Evolutionary conservation across 2,797 vertebrate genomes (phyloP).

Genomic region (Channa striata): DNA sequence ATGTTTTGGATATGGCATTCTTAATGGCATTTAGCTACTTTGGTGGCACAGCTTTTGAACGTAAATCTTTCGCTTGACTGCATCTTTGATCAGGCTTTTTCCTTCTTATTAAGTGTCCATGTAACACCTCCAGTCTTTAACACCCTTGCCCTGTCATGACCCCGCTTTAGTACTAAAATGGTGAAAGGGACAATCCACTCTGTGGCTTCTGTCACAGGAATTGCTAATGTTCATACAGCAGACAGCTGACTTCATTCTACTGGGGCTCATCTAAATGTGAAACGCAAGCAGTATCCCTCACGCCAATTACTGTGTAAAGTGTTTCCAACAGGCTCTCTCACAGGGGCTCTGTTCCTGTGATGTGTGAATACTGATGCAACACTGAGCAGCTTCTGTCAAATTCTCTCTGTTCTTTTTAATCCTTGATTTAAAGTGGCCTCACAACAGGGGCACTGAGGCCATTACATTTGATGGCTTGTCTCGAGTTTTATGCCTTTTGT

Average conservation of each 20-base stretch:
- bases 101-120: constrained; percentile 12
- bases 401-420: constrained; percentile 65
- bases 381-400: constrained; percentile 65
- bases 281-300: constrained; percentile 59
- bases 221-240: constrained; percentile 38
- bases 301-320: constrained; percentile 70
- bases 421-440: constrained; percentile 54
- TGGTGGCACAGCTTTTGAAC: constrained; percentile 18
- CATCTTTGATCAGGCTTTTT: constrained; percentile 14
- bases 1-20: neutral
- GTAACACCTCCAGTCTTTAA: constrained; percentile 27
- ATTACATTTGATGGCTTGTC: constrained; percentile 47
- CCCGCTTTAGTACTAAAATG: constrained; percentile 25
- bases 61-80: neutral
- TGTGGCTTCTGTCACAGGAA: constrained; percentile 27
- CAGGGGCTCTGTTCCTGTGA: constrained; percentile 65
- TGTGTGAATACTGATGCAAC: constrained; percentile 72
- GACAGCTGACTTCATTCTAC: constrained; percentile 46
- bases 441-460: constrained; percentile 39
- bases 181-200: constrained; percentile 17
- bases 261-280: constrained; percentile 65
- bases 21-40: too few species aligned
- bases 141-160: constrained; percentile 15
- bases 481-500: constrained; percentile 29
- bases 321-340: constrained; percentile 64